Evolutionary conservation across 2,888 invertebrate genomes (phyloP).

Genomic region (Rhyacophila evoluta): DNA sequence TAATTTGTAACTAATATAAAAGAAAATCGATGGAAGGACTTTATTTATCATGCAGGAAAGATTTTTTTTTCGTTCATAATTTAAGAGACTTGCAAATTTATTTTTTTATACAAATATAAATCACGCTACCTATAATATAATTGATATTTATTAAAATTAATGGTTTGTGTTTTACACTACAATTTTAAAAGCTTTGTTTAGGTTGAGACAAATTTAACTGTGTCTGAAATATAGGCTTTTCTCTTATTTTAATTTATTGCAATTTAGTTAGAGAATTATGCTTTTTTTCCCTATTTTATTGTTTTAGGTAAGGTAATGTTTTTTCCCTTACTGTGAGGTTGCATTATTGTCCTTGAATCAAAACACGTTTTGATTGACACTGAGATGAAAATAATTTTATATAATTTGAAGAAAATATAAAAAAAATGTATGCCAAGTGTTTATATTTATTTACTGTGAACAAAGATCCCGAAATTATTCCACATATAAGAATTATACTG

Average conservation of each 20-base stretch:
- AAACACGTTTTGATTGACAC: not conserved
- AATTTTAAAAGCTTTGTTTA: not conserved
- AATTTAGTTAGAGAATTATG: constrained; percentile 2
- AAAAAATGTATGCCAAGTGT: constrained; percentile 40
- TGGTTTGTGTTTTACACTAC: not conserved
- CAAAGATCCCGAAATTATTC: too few species aligned
- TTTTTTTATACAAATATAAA: constrained; percentile 22
- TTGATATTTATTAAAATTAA: not conserved
- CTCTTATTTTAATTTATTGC: not conserved
- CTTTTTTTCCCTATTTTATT: not conserved
- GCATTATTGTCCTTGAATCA: not conserved
- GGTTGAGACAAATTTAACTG: not conserved
- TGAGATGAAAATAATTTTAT: constrained; percentile 37
- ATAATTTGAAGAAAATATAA: constrained; percentile 37
- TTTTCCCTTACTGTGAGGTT: not conserved
- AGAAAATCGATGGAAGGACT: too few species aligned
- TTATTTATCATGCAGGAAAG: not conserved
- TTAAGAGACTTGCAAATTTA: constrained; percentile 10
- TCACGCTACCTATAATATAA: not conserved
- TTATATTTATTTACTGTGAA: too few species aligned
- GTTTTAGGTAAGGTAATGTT: not conserved
- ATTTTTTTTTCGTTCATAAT: not conserved
- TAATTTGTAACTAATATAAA: too few species aligned
- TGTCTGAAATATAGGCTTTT: not conserved
- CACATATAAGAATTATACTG: too few species aligned